phyloP scores from a whole-genome alignment of 2,888 invertebrate genomes.

The Heliconius aoede region DNA sequence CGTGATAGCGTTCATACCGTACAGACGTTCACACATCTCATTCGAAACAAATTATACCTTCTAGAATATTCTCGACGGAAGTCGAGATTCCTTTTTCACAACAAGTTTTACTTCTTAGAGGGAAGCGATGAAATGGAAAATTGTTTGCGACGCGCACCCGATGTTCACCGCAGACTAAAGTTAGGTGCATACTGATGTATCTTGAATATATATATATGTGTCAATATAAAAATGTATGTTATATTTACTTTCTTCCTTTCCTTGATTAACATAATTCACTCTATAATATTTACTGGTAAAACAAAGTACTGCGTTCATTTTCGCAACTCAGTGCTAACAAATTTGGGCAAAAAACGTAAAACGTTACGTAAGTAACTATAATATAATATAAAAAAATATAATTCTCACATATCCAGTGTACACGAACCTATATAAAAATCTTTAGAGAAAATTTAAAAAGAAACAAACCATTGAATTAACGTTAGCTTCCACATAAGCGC shows the following conservation, averaged over 20 bases:
- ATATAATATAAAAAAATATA: background rate
- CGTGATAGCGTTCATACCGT: background rate
- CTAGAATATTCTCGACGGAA: slow-evolving; percentile 41
- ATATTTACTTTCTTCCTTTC: too few relatives aligned
- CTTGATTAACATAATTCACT: too few relatives aligned
- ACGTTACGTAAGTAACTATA: too few relatives aligned
- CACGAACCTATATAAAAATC: slow-evolving; percentile 39
- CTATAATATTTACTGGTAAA: too few relatives aligned
- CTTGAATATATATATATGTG: too few relatives aligned
- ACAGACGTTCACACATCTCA: slow-evolving; percentile 36
- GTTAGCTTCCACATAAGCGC: slow-evolving; percentile 45
- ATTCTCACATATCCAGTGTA: slow-evolving; percentile 15
- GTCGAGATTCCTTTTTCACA: slow-evolving; percentile 39
- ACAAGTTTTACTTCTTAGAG: slow-evolving; percentile 46
- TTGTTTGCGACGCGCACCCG: slow-evolving; percentile 54
- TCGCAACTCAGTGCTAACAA: too few relatives aligned
- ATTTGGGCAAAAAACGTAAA: too few relatives aligned
- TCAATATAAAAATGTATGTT: too few relatives aligned
- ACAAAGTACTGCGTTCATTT: background rate
- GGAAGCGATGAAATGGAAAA: slow-evolving; percentile 54
- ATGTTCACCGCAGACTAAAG: slow-evolving; percentile 40
- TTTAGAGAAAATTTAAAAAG: slow-evolving; percentile 44
- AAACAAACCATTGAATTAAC: slow-evolving; percentile 46
- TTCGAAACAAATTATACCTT: slow-evolving; percentile 42
- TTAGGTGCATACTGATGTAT: slow-evolving; percentile 8